phyloP scores from a whole-genome alignment of 1,140 invertebrate species.

The Tetranychus cinnabarinus region DNA sequence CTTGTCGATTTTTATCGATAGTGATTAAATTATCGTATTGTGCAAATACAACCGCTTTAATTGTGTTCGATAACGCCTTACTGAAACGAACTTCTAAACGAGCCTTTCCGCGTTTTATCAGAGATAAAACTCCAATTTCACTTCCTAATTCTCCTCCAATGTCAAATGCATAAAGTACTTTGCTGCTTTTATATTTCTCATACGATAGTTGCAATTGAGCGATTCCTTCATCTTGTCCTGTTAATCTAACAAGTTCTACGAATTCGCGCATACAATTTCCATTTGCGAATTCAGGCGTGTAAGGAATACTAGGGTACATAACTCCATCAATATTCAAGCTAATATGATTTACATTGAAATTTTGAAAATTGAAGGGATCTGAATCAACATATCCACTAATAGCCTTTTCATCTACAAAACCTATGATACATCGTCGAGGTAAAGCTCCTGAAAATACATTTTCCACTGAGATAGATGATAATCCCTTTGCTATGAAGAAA shows the following conservation, averaged over 20 bases:
- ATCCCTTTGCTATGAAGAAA: conserved; percentile 8
- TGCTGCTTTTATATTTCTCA: neutral
- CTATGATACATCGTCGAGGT: conserved; percentile 6
- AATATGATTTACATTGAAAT: conserved; percentile 1
- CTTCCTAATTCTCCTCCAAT: neutral
- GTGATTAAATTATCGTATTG: conserved; percentile 9
- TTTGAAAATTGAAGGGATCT: neutral
- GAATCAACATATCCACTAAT: conserved; percentile 1
- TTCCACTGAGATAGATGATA: conserved; percentile 8
- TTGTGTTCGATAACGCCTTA: neutral
- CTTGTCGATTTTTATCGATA: conserved; percentile 3
- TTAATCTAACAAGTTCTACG: neutral
- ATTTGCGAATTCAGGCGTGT: conserved; percentile 2
- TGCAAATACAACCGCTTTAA: neutral
- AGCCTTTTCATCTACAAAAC: conserved; percentile 1
- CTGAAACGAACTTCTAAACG: neutral
- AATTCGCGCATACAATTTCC: neutral
- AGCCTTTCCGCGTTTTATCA: neutral
- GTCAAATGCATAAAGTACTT: neutral
- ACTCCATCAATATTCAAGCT: neutral
- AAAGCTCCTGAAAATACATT: conserved; percentile 6
- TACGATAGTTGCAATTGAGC: neutral
- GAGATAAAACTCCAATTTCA: neutral
- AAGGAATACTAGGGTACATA: neutral
- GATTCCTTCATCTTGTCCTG: neutral